phyloP scores from a whole-genome alignment of 2,113 vertebrate genomes.

The Dasyurus viverrinus region DNA sequence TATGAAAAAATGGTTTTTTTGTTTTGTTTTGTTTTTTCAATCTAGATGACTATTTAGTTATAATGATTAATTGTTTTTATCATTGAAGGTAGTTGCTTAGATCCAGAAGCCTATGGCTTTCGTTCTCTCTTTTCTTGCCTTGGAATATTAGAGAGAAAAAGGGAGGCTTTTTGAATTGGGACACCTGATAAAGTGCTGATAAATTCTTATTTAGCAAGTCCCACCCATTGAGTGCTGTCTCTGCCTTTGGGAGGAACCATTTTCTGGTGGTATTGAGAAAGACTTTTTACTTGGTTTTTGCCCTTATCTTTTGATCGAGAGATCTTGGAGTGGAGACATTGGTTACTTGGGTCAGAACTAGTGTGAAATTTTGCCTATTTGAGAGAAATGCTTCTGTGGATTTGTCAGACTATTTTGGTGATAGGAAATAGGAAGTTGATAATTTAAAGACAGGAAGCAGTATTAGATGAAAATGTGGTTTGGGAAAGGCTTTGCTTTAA shows the following conservation, averaged over 20 bases:
- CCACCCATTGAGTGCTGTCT: not conserved
- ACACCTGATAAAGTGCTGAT: conserved; percentile 52
- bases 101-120: not conserved
- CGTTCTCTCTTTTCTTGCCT: not conserved
- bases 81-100: not conserved
- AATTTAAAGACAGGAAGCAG: not conserved
- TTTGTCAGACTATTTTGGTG: not conserved
- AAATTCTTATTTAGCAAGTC: not conserved
- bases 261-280: conserved; percentile 14
- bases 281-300: not conserved
- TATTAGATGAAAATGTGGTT: not conserved
- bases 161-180: not conserved
- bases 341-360: not conserved
- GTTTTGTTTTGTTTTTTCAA: not conserved
- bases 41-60: not conserved
- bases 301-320: not conserved
- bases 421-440: not conserved
- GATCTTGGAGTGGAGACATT: not conserved
- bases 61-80: not conserved
- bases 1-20: not conserved
- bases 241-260: conserved; percentile 10
- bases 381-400: not conserved
- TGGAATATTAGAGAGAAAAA: conserved; percentile 2
- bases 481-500: not conserved
- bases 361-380: not conserved